Evolutionary conservation across 2,888 invertebrate genomes (phyloP), one percentile per base, ranked within the genome.

Genomic region (Galerucella pusilla): DNA sequence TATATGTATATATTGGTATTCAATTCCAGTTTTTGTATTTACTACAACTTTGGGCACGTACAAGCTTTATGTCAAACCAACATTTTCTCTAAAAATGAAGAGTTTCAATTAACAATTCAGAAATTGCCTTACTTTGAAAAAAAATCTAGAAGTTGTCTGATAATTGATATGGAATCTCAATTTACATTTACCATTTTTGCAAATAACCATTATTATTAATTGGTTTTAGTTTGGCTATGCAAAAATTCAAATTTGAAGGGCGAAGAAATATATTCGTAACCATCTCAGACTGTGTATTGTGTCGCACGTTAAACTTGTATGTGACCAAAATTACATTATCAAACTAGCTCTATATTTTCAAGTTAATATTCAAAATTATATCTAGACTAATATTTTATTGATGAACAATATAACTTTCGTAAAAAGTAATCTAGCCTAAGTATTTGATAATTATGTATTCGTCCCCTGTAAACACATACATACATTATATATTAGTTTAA

Each of bases 391-490:
- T 65, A n/a, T 45, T 60, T 46, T 61, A 12, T 12, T 49, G 0
- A 14, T n/a, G 7, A 25, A 20, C 25, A 63, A 46, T 52, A 46
- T 52, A 25, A 20, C n/a, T 28, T 68, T 59, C 57, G 45, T 54
- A 20, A 46, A 42, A 57, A 42, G 63, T 64, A 71, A 54, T 28
- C 25, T 70, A 63, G 49, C n/a, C 63, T 63, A 45, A 63, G 64
- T 64, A 49, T 69, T 16, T 49, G n/a, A 67, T 67, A 68, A 46
- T 46, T 35, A 72, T 74, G 57, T 78, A 78, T 75, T 76, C 75
- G 75, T 76, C 76, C 78, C 69, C 63, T 75, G 63, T 66, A 71
- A 57, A 71, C 46, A 46, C 59, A 65, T 69, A 66, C 65, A 69
- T 69, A 61, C 57, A 57, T 2, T 57, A 11, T 20, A 20, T 57